These are phyloP conservation scores for Caenorhabditis sp. DNA, from an alignment of 2,888 invertebrate genomes.

Conservation along the genomic window DNA sequence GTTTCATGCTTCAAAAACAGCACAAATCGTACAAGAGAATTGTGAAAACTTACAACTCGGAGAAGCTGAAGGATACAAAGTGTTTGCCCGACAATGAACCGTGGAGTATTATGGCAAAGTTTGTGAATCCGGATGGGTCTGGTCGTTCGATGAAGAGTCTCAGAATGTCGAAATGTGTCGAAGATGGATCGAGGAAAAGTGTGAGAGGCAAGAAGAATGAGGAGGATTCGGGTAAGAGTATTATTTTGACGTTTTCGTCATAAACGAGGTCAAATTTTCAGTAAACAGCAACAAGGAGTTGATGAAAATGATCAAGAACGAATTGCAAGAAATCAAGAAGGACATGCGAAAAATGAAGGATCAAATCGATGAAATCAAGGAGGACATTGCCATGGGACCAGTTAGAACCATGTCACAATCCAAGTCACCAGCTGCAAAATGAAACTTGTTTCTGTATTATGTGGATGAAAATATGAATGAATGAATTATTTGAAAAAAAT, in stretches of 20 bases:
- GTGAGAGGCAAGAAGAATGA: not conserved
- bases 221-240: not conserved
- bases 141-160: not conserved
- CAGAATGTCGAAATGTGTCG: too few relatives aligned
- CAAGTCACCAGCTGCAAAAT: too few relatives aligned
- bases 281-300: not conserved
- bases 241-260: too few relatives aligned
- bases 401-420: not conserved
- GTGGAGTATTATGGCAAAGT: too few relatives aligned
- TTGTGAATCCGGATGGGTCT: too few relatives aligned
- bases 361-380: not conserved
- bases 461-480: too few relatives aligned
- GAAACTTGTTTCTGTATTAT: too few relatives aligned
- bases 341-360: not conserved
- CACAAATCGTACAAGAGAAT: constrained; percentile 21
- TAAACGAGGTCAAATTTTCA: too few relatives aligned
- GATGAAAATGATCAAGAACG: not conserved
- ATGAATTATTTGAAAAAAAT: too few relatives aligned
- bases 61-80: not conserved
- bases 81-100: constrained; percentile 12
- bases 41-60: not conserved
- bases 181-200: not conserved
- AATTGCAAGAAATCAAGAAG: not conserved
- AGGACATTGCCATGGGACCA: not conserved
- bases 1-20: constrained; percentile 20